Conservation (phyloP, 2,888 invertebrate species). For the Mayetiola destructor region DNA sequence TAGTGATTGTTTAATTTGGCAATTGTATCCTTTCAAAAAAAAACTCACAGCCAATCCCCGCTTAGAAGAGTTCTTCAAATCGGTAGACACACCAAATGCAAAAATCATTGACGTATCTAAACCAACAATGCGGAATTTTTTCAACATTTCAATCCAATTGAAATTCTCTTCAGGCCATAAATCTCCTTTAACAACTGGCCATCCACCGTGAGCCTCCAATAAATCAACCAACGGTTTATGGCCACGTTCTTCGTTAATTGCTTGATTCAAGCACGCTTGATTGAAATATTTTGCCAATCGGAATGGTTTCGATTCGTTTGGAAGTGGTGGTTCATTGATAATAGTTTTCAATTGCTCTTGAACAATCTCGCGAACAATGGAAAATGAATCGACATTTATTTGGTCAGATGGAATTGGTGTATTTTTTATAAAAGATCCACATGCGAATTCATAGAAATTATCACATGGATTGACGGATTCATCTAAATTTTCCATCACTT, state of each 20-base stretch:
- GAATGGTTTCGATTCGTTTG: constrained; percentile 21
- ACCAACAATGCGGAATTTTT: constrained; percentile 18
- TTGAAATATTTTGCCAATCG: constrained; percentile 22
- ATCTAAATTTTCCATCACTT: constrained; percentile 52
- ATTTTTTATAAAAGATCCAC: constrained; percentile 46
- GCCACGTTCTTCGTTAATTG: constrained; percentile 24
- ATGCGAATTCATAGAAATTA: constrained; percentile 53
- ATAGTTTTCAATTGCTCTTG: constrained; percentile 20
- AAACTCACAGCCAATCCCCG: constrained; percentile 18
- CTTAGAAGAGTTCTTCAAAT: constrained; percentile 19
- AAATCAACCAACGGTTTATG: constrained; percentile 28
- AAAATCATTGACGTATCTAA: constrained; percentile 19
- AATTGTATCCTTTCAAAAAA: background rate
- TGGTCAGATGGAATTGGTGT: constrained; percentile 49
- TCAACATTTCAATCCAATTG: constrained; percentile 20
- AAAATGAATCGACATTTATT: constrained; percentile 18
- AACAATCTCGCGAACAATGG: constrained; percentile 19
- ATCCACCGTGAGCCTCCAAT: constrained; percentile 37
- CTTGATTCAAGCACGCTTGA: constrained; percentile 22
- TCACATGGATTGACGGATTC: constrained; percentile 54
- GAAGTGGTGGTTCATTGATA: constrained; percentile 19
- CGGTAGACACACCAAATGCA: constrained; percentile 18
- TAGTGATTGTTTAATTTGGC: background rate
- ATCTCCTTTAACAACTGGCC: constrained; percentile 36
- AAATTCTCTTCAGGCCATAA: constrained; percentile 24